These are phyloP conservation scores for Merops nubicus DNA, from an alignment of 2,113 vertebrate genomes.

Conservation along the genomic window DNA sequence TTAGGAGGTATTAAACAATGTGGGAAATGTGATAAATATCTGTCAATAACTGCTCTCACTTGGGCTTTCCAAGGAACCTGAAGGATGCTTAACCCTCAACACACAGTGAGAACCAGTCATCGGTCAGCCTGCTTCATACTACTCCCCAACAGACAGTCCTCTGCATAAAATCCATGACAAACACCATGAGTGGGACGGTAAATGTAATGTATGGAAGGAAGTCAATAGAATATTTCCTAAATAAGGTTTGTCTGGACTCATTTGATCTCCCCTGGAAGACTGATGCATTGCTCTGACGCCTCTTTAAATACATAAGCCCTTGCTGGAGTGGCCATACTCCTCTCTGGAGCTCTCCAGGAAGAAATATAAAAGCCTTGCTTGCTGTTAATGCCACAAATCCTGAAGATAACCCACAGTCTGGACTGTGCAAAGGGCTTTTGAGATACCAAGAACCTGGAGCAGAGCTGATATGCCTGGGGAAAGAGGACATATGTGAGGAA, in stretches of 20 bases:
- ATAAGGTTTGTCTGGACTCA: background rate
- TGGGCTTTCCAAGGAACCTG: background rate
- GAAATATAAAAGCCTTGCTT: background rate
- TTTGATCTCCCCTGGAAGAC: background rate
- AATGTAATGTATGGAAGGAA: background rate
- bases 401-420: background rate
- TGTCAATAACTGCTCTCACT: background rate
- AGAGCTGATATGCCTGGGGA: background rate
- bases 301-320: background rate
- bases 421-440: background rate
- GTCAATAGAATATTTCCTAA: background rate
- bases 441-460: background rate
- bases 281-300: background rate
- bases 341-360: background rate
- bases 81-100: background rate
- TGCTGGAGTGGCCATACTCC: background rate
- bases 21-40: background rate
- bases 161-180: background rate
- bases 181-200: background rate
- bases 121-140: background rate
- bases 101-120: background rate
- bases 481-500: background rate
- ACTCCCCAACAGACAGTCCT: background rate
- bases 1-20: background rate
- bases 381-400: background rate